Conservation (phyloP, 2,797 vertebrate genomes). For the Sylvilagus floridanus region DNA sequence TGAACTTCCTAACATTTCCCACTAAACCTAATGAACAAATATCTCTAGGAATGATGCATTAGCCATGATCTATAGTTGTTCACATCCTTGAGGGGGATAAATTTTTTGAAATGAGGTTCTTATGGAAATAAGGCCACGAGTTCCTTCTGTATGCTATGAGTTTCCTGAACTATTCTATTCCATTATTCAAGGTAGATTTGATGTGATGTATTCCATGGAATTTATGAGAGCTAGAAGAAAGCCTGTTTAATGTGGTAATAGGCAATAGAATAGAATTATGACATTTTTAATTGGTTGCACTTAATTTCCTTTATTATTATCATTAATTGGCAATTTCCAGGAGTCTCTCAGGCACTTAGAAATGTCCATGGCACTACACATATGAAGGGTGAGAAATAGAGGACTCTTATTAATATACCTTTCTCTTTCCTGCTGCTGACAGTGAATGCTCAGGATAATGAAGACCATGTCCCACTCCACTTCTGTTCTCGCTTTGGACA, state of each 20-base stretch:
- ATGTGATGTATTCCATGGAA: slow-evolving; percentile 24
- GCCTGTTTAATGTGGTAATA: slow-evolving; percentile 11
- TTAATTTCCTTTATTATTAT: slow-evolving; percentile 65
- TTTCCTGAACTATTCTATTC: slow-evolving; percentile 20
- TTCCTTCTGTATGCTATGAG: background rate
- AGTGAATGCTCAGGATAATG: slow-evolving; percentile 97
- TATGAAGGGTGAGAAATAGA: background rate
- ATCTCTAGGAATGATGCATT: background rate
- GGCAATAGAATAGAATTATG: slow-evolving; percentile 39
- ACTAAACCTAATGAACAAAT: background rate
- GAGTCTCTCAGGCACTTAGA: slow-evolving; percentile 2
- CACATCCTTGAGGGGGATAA: background rate
- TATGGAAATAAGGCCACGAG: slow-evolving; percentile 1
- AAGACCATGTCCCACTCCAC: slow-evolving; percentile 95
- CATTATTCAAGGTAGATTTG: slow-evolving; percentile 45
- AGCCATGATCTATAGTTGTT: slow-evolving; percentile 14
- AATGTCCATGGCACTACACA: background rate
- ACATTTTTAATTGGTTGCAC: slow-evolving; percentile 48
- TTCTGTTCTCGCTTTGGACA: slow-evolving; percentile 97
- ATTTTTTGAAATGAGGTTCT: background rate
- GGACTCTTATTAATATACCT: background rate
- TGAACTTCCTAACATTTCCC: background rate
- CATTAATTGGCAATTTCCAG: slow-evolving; percentile 61
- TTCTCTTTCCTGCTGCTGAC: slow-evolving; percentile 34
- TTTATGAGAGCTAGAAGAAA: slow-evolving; percentile 43